Evolutionary conservation across 2,113 vertebrate species (phyloP).

Genomic region (Bujurquina vittata): DNA sequence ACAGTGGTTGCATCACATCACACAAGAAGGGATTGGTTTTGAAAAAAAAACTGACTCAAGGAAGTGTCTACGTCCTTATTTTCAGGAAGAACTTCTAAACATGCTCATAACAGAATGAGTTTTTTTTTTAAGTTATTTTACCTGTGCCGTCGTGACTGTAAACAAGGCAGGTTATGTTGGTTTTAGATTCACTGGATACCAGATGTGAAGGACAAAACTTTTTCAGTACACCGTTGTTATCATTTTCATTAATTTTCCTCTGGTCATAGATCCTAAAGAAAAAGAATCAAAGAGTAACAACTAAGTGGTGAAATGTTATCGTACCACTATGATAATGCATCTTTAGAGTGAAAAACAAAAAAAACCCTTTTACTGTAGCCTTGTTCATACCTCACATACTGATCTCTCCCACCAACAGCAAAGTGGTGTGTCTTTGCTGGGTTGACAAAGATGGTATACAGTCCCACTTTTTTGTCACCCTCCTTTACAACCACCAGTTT

Average conservation of each 20-base stretch:
- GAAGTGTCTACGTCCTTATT: not conserved
- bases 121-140: slow-evolving; percentile 47
- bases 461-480: slow-evolving; percentile 93
- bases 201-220: slow-evolving; percentile 96
- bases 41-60: not conserved
- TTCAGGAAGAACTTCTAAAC: not conserved
- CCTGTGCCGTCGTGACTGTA: slow-evolving; percentile 96
- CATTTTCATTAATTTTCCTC: slow-evolving; percentile 94
- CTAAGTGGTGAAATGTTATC: not conserved
- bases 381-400: slow-evolving; percentile 88
- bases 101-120: not conserved
- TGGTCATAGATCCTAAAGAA: slow-evolving; percentile 92
- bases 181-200: slow-evolving; percentile 96
- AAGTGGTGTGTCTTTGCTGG: slow-evolving; percentile 94
- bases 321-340: not conserved
- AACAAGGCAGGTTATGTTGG: slow-evolving; percentile 96
- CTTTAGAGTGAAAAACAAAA: not conserved
- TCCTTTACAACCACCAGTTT: slow-evolving; percentile 96
- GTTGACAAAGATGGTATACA: slow-evolving; percentile 96
- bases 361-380: not conserved
- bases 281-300: not conserved
- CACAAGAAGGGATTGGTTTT: not conserved
- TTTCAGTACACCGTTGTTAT: slow-evolving; percentile 94
- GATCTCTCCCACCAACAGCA: slow-evolving; percentile 93
- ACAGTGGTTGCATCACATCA: slow-evolving; percentile 28